These are phyloP conservation scores for Silurus asotus DNA, from an alignment of 2,113 vertebrate species.

Conservation along the genomic window DNA sequence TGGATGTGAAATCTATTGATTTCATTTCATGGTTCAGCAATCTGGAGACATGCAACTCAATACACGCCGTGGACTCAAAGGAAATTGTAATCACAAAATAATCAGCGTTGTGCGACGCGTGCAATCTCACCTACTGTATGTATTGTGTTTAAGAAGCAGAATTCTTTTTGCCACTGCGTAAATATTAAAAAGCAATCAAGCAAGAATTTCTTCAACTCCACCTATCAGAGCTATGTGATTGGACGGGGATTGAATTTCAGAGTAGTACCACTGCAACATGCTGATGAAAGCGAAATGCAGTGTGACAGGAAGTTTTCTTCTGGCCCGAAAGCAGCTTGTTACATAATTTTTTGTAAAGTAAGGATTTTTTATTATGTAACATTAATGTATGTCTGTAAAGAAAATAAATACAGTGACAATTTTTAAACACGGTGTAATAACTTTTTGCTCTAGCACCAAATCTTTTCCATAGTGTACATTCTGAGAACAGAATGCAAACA, in stretches of 20 bases:
- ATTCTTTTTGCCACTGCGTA: neutral
- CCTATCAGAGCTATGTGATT: neutral
- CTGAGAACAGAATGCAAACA: no score
- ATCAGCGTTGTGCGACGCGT: neutral
- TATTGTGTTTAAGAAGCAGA: neutral
- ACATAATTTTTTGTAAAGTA: no score
- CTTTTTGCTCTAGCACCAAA: no score
- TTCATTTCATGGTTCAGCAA: neutral
- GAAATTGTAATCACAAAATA: neutral
- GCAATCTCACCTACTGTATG: neutral
- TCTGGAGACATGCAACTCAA: neutral
- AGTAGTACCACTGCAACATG: neutral
- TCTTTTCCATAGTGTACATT: no score
- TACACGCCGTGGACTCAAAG: neutral
- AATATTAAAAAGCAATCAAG: neutral
- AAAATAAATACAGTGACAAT: no score
- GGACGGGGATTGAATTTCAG: neutral
- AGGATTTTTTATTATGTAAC: no score
- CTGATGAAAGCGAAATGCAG: neutral
- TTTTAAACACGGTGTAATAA: no score
- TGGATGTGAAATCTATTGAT: neutral
- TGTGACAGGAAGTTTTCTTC: neutral
- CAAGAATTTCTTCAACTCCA: neutral
- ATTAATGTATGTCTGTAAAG: no score
- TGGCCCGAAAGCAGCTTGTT: neutral